phyloP scores from a whole-genome alignment of 2,888 invertebrate species.

The Pomacea canaliculata region DNA sequence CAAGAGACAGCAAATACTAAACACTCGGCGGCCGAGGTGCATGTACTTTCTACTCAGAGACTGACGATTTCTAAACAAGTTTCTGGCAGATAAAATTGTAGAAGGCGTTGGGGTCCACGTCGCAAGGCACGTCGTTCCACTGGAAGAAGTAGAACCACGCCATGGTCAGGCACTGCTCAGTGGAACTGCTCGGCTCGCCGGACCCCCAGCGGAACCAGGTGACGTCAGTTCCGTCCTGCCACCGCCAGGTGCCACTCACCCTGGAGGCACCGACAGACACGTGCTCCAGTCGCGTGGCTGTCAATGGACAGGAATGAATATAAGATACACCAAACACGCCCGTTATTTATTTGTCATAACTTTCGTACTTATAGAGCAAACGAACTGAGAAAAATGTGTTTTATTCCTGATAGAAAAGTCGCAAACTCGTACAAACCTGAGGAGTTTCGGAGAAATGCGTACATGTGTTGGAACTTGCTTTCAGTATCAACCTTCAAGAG shows the following conservation, averaged over 20 bases:
- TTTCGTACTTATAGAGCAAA: too few relatives aligned
- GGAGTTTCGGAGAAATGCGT: slow-evolving; percentile 26
- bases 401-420: too few relatives aligned
- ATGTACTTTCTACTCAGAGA: too few relatives aligned
- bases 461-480: slow-evolving; percentile 9
- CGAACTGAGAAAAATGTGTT: too few relatives aligned
- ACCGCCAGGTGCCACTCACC: slow-evolving; percentile 9
- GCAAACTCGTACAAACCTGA: slow-evolving; percentile 2
- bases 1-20: too few relatives aligned
- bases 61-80: neutral
- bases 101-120: slow-evolving; percentile 7
- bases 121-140: slow-evolving; percentile 35
- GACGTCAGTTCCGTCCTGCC: slow-evolving; percentile 24
- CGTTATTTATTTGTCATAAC: too few relatives aligned
- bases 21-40: too few relatives aligned
- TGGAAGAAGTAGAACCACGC: slow-evolving; percentile 33
- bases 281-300: slow-evolving; percentile 16
- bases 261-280: slow-evolving; percentile 13
- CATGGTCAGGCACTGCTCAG: slow-evolving; percentile 27
- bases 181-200: slow-evolving; percentile 24
- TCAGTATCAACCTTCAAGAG: slow-evolving; percentile 19
- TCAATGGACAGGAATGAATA: neutral
- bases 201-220: slow-evolving; percentile 35
- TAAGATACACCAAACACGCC: too few relatives aligned
- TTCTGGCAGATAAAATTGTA: slow-evolving; percentile 34